These are phyloP conservation scores for Luperina testacea DNA, from an alignment of 2,888 invertebrate genomes.

Conservation along the genomic window DNA sequence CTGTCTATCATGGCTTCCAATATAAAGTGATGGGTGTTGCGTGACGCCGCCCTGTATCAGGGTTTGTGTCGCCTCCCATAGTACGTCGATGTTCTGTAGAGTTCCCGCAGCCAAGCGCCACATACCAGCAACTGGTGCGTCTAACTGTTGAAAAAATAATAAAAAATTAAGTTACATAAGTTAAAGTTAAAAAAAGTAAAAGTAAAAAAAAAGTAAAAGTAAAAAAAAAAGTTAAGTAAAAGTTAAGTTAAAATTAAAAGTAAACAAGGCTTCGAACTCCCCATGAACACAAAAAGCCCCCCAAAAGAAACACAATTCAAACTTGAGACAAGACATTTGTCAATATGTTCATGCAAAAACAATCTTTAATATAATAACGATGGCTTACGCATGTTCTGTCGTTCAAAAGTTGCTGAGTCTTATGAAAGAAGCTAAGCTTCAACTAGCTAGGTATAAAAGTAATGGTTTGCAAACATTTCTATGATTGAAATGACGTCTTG, in stretches of 20 bases:
- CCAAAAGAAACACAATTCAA: too few species aligned
- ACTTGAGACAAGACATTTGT: not conserved
- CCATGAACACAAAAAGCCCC: not conserved
- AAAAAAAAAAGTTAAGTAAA: too few species aligned
- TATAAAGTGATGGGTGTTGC: constrained; percentile 93
- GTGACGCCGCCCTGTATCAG: constrained; percentile 71
- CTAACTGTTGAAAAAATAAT: constrained; percentile 89
- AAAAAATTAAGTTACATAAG: not conserved
- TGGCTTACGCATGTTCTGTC: not conserved
- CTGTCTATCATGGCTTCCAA: constrained; percentile 95
- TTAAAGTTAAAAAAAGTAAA: too few species aligned
- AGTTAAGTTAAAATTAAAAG: too few species aligned
- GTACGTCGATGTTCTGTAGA: constrained; percentile 93
- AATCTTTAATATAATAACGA: not conserved
- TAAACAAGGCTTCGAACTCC: not conserved
- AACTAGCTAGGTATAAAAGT: too few species aligned
- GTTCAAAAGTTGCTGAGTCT: not conserved
- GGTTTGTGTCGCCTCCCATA: constrained; percentile 90
- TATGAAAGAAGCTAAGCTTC: not conserved
- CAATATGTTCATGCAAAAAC: not conserved
- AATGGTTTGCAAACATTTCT: too few species aligned
- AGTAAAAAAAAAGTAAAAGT: too few species aligned
- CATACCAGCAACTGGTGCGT: constrained; percentile 95
- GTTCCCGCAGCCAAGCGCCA: constrained; percentile 94
- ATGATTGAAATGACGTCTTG: too few species aligned